phyloP scores from a whole-genome alignment of 2,113 vertebrate genomes.

The Rafetus swinhoei region DNA sequence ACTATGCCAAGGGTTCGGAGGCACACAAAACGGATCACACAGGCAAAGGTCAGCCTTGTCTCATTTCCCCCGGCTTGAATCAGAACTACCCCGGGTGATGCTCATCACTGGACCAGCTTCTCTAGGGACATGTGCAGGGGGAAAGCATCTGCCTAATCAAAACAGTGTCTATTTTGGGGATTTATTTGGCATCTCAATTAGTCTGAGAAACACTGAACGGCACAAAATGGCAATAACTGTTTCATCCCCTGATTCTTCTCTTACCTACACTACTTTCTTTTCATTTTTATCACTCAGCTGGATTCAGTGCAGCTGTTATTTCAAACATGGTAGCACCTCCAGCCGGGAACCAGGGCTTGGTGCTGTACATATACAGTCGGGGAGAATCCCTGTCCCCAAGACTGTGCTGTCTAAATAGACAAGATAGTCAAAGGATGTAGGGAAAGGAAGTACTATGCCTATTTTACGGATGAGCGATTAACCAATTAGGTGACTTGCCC shows the following conservation, averaged over 20 bases:
- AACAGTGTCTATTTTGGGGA: neutral
- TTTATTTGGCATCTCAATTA: neutral
- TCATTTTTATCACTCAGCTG: neutral
- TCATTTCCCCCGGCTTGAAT: neutral
- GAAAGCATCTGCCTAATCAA: neutral
- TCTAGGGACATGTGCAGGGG: fast-evolving
- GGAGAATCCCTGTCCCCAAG: neutral
- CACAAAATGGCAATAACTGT: neutral
- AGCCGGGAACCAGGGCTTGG: neutral
- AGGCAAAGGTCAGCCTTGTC: neutral
- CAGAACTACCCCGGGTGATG: fast-evolving
- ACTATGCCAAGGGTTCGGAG: neutral
- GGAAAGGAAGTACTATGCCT: neutral
- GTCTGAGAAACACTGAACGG: too few relatives aligned
- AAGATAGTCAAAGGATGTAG: neutral
- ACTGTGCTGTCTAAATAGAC: neutral
- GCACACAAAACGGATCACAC: neutral
- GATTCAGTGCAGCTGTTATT: neutral
- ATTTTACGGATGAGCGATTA: neutral
- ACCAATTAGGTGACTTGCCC: neutral
- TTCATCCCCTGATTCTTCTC: neutral
- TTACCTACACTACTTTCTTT: neutral
- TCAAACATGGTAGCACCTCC: neutral
- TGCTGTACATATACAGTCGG: neutral
- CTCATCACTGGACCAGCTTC: neutral